Conservation (phyloP, 2,113 vertebrate species). For the Vulpes lagopus region DNA sequence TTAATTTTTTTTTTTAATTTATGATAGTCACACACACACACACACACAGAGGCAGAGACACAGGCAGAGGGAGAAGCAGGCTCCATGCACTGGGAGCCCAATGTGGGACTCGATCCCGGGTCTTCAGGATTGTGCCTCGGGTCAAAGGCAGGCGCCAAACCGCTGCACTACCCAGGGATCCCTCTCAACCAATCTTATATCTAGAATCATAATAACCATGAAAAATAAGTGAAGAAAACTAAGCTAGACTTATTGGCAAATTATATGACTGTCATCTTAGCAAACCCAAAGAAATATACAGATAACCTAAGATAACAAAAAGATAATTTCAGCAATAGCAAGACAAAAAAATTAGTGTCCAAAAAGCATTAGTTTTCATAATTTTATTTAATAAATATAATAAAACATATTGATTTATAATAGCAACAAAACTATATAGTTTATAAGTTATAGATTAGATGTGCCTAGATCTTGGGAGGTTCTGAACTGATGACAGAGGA, state of each 20-base stretch:
- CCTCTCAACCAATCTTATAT: neutral
- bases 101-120: no score
- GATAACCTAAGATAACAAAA: neutral
- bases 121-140: no score
- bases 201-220: neutral
- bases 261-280: neutral
- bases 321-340: neutral
- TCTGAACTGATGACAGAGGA: neutral
- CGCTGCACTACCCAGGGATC: no score
- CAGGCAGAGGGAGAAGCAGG: no score
- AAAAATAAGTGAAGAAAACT: neutral
- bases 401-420: neutral
- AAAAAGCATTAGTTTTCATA: neutral
- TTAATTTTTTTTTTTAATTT: no score
- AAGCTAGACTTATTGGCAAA: neutral
- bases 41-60: no score
- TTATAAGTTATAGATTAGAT: neutral
- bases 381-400: neutral
- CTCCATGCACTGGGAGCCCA: no score
- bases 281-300: neutral
- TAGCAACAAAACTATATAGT: neutral
- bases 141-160: no score
- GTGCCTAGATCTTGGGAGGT: neutral
- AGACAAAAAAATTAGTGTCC: neutral
- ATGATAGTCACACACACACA: no score